These are phyloP conservation scores for Nephrocerus scutellatus DNA, from an alignment of 2,888 invertebrate genomes.

Conservation along the genomic window DNA sequence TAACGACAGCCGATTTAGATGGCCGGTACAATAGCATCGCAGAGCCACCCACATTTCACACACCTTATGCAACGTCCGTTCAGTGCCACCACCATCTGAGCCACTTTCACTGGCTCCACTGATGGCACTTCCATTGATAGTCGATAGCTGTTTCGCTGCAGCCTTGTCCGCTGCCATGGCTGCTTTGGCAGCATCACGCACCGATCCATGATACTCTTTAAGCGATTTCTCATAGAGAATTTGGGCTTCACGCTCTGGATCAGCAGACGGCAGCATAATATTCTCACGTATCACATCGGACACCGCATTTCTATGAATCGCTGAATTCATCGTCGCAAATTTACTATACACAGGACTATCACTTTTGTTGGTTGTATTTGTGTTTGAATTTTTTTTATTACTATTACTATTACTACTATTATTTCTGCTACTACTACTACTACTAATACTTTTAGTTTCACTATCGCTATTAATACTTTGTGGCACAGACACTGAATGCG, in stretches of 20 bases:
- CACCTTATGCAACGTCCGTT: constrained; percentile 34
- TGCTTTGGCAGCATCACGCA: neutral
- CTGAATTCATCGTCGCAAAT: neutral
- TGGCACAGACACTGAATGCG: constrained; percentile 4
- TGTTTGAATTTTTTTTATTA: constrained; percentile 2
- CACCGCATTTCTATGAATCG: constrained; percentile 5
- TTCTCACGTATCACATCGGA: constrained; percentile 39
- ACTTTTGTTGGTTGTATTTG: constrained; percentile 4
- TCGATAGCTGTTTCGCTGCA: neutral
- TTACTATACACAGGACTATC: constrained; percentile 6
- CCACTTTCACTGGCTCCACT: too few species aligned
- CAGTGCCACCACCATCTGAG: constrained; percentile 19
- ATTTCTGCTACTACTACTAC: constrained; percentile 18
- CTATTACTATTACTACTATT: constrained; percentile 14
- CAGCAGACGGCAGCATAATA: constrained; percentile 42
- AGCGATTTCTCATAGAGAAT: constrained; percentile 44
- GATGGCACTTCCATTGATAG: too few species aligned
- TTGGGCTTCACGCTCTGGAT: constrained; percentile 46
- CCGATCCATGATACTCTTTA: constrained; percentile 37
- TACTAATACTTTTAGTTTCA: constrained; percentile 19
- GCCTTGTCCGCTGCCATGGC: neutral
- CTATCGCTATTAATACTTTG: constrained; percentile 3
- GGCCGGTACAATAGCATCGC: constrained; percentile 44
- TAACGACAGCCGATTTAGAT: constrained; percentile 36
- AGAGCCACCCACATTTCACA: constrained; percentile 42